A percentile compares a stretch with the other conserved stretches of the same genome.
These are phyloP conservation scores for Clavelina lepadiformis DNA, from an alignment of 23 tunicate genomes.

Conservation along the genomic window DNA sequence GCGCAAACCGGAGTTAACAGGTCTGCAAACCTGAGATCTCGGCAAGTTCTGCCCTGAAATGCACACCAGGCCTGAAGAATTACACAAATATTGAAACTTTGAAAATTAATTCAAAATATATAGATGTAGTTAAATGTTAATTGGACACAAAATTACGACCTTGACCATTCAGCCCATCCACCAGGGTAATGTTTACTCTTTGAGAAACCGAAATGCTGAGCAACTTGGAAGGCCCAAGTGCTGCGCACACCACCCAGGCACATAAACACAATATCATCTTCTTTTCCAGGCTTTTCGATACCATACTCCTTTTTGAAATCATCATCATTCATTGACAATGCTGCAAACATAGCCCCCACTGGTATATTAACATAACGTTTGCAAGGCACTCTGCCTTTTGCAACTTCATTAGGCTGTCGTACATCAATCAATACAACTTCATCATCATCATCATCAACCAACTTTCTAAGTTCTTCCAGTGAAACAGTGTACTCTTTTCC, in stretches of 20 bases:
- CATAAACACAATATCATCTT: constrained; percentile 66
- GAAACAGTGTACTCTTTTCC: constrained; percentile 31
- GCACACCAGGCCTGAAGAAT: no score
- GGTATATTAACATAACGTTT: constrained; percentile 62
- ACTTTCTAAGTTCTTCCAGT: constrained; percentile 41
- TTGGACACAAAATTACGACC: no score
- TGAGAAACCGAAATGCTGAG: constrained; percentile 34
- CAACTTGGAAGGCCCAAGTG: constrained; percentile 49
- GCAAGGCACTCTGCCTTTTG: constrained; percentile 52
- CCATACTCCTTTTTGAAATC: constrained; percentile 59
- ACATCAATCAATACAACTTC: constrained; percentile 64
- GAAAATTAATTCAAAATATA: no score
- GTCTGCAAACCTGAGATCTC: no score
- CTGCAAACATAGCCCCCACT: constrained; percentile 27
- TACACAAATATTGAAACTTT: no score
- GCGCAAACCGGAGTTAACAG: no score
- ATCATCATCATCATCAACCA: constrained; percentile 41
- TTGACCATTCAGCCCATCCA: constrained; percentile 69
- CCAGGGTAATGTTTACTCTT: constrained; percentile 63
- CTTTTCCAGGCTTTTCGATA: constrained; percentile 24
- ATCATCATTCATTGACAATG: constrained; percentile 37
- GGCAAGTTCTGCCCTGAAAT: no score
- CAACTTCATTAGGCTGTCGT: constrained; percentile 66
- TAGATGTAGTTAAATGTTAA: no score
- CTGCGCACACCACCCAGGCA: constrained; percentile 62